Evolutionary conservation across 2,797 vertebrate species (phyloP), one percentile per base, ranked within the genome.

Genomic region (Bovichtus variegatus): DNA sequence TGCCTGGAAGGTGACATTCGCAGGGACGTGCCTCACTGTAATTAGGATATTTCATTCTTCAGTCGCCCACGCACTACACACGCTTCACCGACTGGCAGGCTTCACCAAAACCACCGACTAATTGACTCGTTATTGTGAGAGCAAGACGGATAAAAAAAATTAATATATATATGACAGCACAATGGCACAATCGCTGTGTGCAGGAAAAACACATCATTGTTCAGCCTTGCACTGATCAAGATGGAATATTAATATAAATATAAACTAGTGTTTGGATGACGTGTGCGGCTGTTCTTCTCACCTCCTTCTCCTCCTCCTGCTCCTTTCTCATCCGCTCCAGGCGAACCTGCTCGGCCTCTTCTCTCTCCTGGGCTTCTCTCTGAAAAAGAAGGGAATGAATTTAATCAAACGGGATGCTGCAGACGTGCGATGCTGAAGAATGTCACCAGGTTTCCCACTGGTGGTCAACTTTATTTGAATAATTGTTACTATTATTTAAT

Each of bases 271-370:
- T n/a, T n/a, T n/a, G n/a, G n/a, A 13, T 58, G n/a, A 25, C 27
- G 41, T 34, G 34, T 43, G 18, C 59, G 16, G 19, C 31, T 25
- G 34, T 29, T 31, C 44, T 57, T 62, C 92, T 84, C 83, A 99
- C 98, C 97, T 99, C 98, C 81, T 97, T 97, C 86, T 99, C 98
- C 44, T 99, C 97, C 82, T 99, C 98, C 87, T 99, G 97, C 58
- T 99, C 98, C 93, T 97, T 99, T 76, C 90, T 96, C 89, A 99
- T 98, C 87, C 96, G 98, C 68, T 99, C 96, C 94, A 97, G 94
- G 84, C 98, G 97, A 86, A 97, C 96, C 84, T 98, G 98, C 88
- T 99, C 98, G 0, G 98, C 98, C 93, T 99, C 97, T 93, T 99
- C 98, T 93, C 95, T 96, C 91, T 99, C 98, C 82, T 99, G 98